A percentile compares a stretch with the other conserved stretches of the same genome.
Evolutionary conservation across 2,113 vertebrate species (phyloP).

Genomic region (Xiphias gladius): DNA sequence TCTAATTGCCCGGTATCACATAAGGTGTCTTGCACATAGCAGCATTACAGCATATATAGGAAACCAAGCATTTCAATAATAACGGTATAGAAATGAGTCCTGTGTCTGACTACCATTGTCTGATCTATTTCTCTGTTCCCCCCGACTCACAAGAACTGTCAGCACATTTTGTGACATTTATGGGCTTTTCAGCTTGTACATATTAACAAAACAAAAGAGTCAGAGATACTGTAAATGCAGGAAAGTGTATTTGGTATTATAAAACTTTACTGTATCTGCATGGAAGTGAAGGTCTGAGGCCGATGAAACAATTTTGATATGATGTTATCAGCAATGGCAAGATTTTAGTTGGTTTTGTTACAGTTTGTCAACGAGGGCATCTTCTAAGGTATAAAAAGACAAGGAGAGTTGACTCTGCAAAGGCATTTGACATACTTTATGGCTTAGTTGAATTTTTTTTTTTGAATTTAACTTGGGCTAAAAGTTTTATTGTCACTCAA

Average conservation of each 20-base stretch:
- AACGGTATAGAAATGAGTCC: not conserved
- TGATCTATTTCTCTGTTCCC: not conserved
- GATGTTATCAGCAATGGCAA: not conserved
- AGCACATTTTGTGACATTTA: slow-evolving; percentile 1
- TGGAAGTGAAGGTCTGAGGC: not conserved
- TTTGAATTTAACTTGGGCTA: not conserved
- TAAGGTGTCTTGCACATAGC: not conserved
- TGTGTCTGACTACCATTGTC: not conserved
- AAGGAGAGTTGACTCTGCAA: not conserved
- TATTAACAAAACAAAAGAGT: not conserved
- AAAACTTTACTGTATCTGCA: not conserved
- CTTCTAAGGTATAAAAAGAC: not conserved
- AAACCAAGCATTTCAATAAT: not conserved
- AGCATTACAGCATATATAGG: too few species aligned
- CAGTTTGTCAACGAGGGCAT: not conserved
- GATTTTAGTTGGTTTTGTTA: not conserved
- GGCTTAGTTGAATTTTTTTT: not conserved
- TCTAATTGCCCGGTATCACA: not conserved
- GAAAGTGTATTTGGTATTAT: too few species aligned
- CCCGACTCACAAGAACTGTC: not conserved
- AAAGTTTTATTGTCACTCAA: too few species aligned
- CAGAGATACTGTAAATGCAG: not conserved
- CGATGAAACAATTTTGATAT: too few species aligned
- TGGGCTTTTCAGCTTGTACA: not conserved
- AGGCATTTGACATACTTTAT: not conserved